Evolutionary conservation across 2,113 vertebrate genomes (phyloP).

Genomic region (Fulmarus glacialis): DNA sequence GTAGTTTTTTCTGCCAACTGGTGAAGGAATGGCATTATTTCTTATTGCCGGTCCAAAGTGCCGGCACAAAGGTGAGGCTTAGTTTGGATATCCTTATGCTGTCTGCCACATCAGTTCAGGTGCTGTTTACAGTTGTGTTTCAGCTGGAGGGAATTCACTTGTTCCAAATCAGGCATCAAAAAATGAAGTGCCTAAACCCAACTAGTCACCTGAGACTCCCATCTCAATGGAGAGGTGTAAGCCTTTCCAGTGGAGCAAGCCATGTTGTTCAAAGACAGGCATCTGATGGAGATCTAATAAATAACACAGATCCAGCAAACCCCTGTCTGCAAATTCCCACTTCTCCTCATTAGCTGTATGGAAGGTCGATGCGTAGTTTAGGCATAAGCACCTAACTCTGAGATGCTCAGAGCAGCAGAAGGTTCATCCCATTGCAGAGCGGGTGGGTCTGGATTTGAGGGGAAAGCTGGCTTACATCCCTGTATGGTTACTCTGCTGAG

Average conservation of each 20-base stretch:
- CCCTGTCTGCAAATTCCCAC: not conserved
- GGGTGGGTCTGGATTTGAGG: not conserved
- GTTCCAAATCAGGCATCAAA: not conserved
- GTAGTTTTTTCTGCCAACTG: not conserved
- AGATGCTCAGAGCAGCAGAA: not conserved
- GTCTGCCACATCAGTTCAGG: not conserved
- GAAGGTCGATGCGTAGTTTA: not conserved
- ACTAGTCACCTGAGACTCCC: not conserved
- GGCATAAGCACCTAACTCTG: not conserved
- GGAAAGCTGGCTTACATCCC: not conserved
- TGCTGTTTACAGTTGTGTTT: not conserved
- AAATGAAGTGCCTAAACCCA: not conserved
- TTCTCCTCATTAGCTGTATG: not conserved
- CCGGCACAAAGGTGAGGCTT: fast-evolving
- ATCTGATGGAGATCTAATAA: not conserved
- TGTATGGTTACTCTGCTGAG: not conserved
- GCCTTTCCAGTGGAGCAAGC: not conserved
- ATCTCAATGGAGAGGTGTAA: not conserved
- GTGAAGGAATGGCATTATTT: not conserved
- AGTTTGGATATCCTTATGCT: not conserved
- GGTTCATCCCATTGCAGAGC: not conserved
- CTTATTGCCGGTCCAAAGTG: not conserved
- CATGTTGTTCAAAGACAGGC: not conserved
- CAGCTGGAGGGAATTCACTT: not conserved
- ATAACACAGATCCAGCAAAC: not conserved